These are phyloP conservation scores for Perithous albicinctus DNA, from an alignment of 2,888 invertebrate species.

Conservation along the genomic window DNA sequence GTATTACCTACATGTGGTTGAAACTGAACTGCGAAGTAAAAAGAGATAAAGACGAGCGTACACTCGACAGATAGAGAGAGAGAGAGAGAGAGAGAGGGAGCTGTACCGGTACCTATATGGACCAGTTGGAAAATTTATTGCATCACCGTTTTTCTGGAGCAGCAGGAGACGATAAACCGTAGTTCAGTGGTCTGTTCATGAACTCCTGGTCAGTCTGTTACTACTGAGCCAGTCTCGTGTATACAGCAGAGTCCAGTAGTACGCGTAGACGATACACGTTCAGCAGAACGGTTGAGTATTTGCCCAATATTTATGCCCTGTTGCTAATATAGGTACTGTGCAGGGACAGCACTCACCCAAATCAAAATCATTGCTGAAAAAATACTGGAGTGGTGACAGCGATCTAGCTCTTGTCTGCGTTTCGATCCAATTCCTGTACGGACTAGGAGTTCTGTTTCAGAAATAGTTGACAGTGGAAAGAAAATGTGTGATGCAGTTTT, in stretches of 20 bases:
- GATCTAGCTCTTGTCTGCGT: neutral
- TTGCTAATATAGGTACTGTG: neutral
- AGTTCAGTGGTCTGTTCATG: constrained; percentile 61
- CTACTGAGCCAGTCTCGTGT: constrained; percentile 19
- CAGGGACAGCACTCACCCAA: neutral
- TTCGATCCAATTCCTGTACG: neutral
- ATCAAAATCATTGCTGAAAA: neutral
- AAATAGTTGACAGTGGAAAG: too few species aligned
- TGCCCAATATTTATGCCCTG: neutral
- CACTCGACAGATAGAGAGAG: too few species aligned
- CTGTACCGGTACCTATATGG: constrained; percentile 16
- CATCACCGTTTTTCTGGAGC: constrained; percentile 65
- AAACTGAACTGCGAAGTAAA: constrained; percentile 54
- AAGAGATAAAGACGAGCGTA: constrained; percentile 18
- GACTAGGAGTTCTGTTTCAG: too few species aligned
- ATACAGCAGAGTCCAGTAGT: neutral
- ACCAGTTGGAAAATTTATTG: constrained; percentile 65
- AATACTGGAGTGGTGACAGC: neutral
- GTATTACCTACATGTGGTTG: constrained; percentile 57
- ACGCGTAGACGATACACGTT: neutral
- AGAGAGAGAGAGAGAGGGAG: constrained; percentile 11
- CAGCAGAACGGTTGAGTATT: neutral
- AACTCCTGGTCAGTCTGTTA: constrained; percentile 36
- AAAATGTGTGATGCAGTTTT: too few species aligned
- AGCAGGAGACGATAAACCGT: constrained; percentile 31